Conservation (phyloP, 2,113 vertebrate species). For the Tiliqua scincoides region DNA sequence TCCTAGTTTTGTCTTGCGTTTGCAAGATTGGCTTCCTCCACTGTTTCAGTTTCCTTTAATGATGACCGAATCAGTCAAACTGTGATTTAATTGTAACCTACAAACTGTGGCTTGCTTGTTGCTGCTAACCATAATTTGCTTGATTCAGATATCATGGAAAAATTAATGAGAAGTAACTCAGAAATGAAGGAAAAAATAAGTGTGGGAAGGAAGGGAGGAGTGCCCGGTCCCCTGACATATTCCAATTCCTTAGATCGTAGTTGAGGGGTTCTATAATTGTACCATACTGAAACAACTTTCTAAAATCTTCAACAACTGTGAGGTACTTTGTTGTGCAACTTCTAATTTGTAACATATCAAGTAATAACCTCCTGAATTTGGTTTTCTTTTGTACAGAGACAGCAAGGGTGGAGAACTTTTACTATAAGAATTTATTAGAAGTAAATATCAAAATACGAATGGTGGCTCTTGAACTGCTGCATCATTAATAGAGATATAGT, state of each 20-base stretch:
- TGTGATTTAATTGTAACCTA: neutral
- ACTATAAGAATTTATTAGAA: neutral
- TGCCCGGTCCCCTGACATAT: too few species aligned
- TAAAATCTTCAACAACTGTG: too few species aligned
- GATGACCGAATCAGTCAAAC: neutral
- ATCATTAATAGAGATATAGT: neutral
- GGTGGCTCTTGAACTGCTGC: neutral
- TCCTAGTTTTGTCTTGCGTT: neutral
- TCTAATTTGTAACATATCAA: too few species aligned
- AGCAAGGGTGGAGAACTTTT: neutral
- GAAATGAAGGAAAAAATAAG: neutral
- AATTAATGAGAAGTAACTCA: neutral
- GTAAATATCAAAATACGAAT: too few species aligned
- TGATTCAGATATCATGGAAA: too few species aligned
- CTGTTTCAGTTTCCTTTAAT: neutral
- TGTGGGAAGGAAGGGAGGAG: neutral
- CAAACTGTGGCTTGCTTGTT: neutral
- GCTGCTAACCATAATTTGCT: neutral
- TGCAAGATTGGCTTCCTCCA: too few species aligned
- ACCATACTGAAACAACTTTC: too few species aligned
- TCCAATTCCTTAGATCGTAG: neutral
- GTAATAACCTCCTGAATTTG: neutral
- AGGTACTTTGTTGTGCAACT: too few species aligned
- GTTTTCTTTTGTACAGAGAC: neutral
- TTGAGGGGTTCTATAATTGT: too few species aligned